Conservation (phyloP, 2,888 invertebrate species). For the Thymelicus lineola region DNA sequence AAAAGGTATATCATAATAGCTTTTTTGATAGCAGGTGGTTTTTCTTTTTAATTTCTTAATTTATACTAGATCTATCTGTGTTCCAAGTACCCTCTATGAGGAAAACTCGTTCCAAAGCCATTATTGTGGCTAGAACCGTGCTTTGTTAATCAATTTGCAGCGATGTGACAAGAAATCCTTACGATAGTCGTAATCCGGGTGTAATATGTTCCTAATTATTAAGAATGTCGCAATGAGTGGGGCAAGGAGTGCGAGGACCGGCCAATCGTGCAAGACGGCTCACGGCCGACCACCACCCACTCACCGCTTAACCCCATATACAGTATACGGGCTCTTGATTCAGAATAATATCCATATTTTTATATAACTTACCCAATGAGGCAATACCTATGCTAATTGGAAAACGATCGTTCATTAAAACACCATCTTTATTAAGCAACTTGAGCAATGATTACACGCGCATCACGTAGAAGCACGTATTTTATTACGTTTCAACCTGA, state of each 20-base stretch:
- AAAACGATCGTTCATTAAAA: constrained; percentile 41
- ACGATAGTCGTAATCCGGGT: constrained; percentile 10
- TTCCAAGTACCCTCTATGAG: neutral
- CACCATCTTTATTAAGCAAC: constrained; percentile 33
- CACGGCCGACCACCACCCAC: constrained; percentile 82
- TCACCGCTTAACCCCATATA: constrained; percentile 80
- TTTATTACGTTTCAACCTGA: constrained; percentile 7
- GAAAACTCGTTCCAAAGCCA: neutral
- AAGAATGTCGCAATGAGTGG: constrained; percentile 69
- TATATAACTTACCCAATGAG: constrained; percentile 61
- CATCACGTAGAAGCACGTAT: constrained; percentile 19
- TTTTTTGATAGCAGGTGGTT: too few relatives aligned
- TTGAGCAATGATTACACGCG: constrained; percentile 27
- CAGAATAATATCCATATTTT: constrained; percentile 78
- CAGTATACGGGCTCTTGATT: constrained; percentile 69
- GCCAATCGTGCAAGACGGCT: constrained; percentile 75
- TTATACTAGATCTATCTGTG: too few relatives aligned
- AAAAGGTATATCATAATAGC: too few relatives aligned
- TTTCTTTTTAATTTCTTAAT: too few relatives aligned
- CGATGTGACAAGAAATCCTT: constrained; percentile 1
- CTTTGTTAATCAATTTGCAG: neutral
- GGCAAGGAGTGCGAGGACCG: constrained; percentile 67
- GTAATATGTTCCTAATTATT: constrained; percentile 65
- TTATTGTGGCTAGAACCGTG: neutral
- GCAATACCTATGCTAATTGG: constrained; percentile 68